phyloP scores from a whole-genome alignment of 2,797 vertebrate genomes.

The Streptopelia turtur region DNA sequence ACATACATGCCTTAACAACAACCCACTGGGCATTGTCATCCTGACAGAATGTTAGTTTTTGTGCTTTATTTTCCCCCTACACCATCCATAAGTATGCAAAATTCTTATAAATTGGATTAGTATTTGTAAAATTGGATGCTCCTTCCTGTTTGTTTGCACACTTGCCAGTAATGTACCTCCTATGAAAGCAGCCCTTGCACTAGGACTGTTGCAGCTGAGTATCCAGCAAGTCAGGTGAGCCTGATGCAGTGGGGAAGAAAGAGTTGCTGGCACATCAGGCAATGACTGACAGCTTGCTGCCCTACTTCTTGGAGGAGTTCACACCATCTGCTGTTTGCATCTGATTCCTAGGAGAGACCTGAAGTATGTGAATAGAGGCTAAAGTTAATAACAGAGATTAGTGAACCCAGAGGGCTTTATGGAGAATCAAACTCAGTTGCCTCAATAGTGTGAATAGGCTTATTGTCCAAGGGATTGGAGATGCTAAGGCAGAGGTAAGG shows the following conservation, averaged over 20 bases:
- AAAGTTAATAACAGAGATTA: background rate
- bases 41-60: background rate
- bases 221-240: background rate
- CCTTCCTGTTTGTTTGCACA: background rate
- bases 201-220: background rate
- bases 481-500: background rate
- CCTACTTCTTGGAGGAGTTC: background rate
- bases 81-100: background rate
- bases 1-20: background rate
- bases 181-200: background rate
- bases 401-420: background rate
- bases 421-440: background rate
- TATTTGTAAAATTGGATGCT: background rate
- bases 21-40: background rate
- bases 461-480: background rate
- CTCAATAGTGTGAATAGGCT: background rate
- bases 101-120: background rate
- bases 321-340: background rate
- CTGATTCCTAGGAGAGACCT: background rate
- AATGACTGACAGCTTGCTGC: background rate
- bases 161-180: rapidly evolving
- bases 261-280: background rate
- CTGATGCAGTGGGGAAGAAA: background rate
- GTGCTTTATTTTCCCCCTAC: background rate
- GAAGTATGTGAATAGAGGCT: background rate